Conservation (phyloP, 2,797 vertebrate species). For the Anomalospiza imberbis region DNA sequence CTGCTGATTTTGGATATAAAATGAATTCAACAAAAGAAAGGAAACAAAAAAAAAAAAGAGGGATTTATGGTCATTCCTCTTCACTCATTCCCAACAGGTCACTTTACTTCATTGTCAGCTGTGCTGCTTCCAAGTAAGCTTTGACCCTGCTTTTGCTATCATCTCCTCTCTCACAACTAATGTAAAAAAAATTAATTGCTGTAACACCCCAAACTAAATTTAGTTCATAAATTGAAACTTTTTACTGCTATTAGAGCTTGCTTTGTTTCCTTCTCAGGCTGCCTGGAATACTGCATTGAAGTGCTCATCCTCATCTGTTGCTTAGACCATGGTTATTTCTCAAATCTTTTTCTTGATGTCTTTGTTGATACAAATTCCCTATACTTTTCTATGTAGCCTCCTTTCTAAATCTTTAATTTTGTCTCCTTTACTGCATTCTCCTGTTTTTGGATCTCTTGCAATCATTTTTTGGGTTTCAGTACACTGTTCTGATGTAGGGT, state of each 20-base stretch:
- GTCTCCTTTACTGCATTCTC: not conserved
- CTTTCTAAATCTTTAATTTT: not conserved
- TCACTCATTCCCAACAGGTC: not conserved
- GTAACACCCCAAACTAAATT: not conserved
- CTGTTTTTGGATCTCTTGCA: not conserved
- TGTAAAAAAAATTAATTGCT: not conserved
- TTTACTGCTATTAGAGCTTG: not conserved
- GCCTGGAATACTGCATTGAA: not conserved
- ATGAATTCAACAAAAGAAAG: not conserved
- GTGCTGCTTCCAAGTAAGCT: not conserved
- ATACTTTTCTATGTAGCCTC: not conserved
- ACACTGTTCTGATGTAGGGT: not conserved
- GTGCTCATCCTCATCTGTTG: not conserved
- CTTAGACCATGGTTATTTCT: not conserved
- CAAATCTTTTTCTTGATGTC: not conserved
- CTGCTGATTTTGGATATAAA: not conserved
- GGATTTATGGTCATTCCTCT: not conserved
- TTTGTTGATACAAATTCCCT: not conserved
- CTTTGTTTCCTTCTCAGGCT: not conserved
- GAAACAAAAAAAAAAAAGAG: too few relatives aligned
- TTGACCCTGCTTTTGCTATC: not conserved
- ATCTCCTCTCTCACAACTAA: not conserved
- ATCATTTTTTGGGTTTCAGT: not conserved
- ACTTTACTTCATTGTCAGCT: not conserved
- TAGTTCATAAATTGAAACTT: not conserved